A percentile compares a stretch with the other conserved stretches of the same genome.
Evolutionary conservation across 2,888 invertebrate species (phyloP).

Genomic region (Oligia strigilis): DNA sequence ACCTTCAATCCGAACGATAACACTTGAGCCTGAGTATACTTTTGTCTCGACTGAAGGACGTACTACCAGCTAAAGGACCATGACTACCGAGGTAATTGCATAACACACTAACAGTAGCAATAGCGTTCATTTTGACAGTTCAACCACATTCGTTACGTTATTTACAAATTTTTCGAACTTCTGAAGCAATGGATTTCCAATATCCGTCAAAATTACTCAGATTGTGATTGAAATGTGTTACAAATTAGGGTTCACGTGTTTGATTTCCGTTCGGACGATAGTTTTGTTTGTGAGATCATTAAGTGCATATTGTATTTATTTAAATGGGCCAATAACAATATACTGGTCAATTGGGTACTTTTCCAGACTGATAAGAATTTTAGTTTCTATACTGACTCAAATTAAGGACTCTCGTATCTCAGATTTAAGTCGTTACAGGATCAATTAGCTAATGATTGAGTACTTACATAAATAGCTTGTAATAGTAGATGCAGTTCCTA

Average conservation of each 20-base stretch:
- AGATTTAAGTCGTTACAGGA: not conserved
- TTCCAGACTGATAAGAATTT: conserved; percentile 51
- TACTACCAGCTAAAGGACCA: not conserved
- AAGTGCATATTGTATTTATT: not conserved
- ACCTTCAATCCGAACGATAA: not conserved
- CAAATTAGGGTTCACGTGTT: not conserved
- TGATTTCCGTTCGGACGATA: not conserved
- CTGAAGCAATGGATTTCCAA: too few species aligned
- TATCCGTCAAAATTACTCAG: too few species aligned
- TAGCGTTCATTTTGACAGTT: too few species aligned
- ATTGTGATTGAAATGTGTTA: too few species aligned
- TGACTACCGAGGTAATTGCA: too few species aligned
- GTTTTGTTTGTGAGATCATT: not conserved
- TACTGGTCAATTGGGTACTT: conserved; percentile 24
- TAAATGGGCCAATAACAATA: conserved; percentile 19
- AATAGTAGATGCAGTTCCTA: not conserved
- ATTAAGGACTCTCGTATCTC: not conserved
- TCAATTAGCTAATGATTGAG: not conserved
- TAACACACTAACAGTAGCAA: not conserved
- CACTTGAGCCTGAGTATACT: not conserved
- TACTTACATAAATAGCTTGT: not conserved
- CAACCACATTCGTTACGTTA: too few species aligned
- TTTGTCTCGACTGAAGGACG: not conserved
- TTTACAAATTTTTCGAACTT: too few species aligned
- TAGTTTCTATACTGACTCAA: not conserved